A percentile compares a stretch with the other conserved stretches of the same genome.
Conservation (phyloP, 2,888 invertebrate genomes). For the Neuroscelio doddi region DNA sequence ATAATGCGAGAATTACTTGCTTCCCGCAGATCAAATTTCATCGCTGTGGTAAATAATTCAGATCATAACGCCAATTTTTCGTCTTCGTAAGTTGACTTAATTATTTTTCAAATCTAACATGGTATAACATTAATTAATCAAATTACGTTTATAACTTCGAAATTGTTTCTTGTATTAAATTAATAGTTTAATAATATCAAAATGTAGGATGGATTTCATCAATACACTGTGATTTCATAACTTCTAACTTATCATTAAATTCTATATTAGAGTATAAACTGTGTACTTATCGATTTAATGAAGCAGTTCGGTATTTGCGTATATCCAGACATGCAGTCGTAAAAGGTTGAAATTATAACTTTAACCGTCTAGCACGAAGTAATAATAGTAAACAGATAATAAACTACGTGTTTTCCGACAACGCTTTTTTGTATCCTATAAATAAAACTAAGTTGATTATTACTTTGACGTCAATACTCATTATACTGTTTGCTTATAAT, state of each 20-base stretch:
- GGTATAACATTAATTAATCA: no score
- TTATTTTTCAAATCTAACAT: no score
- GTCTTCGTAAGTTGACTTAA: no score
- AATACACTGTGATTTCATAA: conserved; percentile 1
- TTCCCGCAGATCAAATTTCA: no score
- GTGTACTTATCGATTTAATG: conserved; percentile 1
- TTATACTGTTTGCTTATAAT: no score
- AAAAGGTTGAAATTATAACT: neutral
- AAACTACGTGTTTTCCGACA: neutral
- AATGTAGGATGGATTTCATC: neutral
- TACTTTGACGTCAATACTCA: neutral
- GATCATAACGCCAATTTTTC: no score
- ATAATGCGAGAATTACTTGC: neutral
- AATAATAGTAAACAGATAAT: conserved; percentile 2
- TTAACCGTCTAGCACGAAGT: neutral
- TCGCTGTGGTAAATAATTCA: no score
- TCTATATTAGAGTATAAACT: neutral
- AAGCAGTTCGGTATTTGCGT: neutral
- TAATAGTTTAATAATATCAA: neutral
- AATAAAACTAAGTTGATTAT: neutral
- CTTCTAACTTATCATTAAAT: conserved; percentile 6
- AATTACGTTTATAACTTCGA: no score
- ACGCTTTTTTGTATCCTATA: neutral
- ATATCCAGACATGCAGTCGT: neutral
- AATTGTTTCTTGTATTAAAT: neutral